phyloP scores from a whole-genome alignment of 2,113 vertebrate genomes.

The Oryzias curvinotus region DNA sequence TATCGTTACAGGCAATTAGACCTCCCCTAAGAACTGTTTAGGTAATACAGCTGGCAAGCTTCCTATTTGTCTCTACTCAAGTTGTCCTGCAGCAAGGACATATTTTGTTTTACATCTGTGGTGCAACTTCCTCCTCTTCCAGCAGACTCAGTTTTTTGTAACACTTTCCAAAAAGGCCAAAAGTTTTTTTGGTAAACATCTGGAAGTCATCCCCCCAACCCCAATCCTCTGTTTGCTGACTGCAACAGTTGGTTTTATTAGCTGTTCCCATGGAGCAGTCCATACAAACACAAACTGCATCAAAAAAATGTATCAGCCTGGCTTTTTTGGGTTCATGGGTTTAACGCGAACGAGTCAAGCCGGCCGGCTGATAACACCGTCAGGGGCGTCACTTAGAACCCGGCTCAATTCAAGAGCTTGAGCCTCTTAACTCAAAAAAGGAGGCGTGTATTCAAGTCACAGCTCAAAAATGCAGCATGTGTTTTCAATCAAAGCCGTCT shows the following conservation, averaged over 20 bases:
- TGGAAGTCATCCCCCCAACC: conserved; percentile 71
- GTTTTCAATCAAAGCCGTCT: conserved; percentile 71
- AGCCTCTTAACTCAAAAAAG: conserved; percentile 45
- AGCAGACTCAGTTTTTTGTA: conserved; percentile 31
- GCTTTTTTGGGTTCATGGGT: conserved; percentile 16
- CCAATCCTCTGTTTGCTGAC: conserved; percentile 66
- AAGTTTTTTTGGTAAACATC: conserved; percentile 68
- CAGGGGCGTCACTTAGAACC: neutral
- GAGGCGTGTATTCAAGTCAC: conserved; percentile 77
- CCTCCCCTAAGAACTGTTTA: neutral
- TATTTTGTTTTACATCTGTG: conserved; percentile 42
- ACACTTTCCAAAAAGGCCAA: conserved; percentile 68
- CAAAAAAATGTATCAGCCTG: conserved; percentile 30
- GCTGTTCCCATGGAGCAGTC: conserved; percentile 65
- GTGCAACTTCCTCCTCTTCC: conserved; percentile 36
- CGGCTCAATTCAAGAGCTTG: conserved; percentile 6
- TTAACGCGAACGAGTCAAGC: conserved; percentile 10
- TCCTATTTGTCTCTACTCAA: conserved; percentile 3
- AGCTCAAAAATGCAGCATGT: conserved; percentile 78
- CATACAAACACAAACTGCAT: conserved; percentile 35
- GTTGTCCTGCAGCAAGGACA: conserved; percentile 16
- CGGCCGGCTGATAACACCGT: conserved; percentile 19
- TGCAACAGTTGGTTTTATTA: conserved; percentile 69
- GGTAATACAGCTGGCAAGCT: conserved; percentile 1
- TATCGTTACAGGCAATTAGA: conserved; percentile 1